phyloP scores from a whole-genome alignment of 2,888 invertebrate species.

The Meteorus colon region DNA sequence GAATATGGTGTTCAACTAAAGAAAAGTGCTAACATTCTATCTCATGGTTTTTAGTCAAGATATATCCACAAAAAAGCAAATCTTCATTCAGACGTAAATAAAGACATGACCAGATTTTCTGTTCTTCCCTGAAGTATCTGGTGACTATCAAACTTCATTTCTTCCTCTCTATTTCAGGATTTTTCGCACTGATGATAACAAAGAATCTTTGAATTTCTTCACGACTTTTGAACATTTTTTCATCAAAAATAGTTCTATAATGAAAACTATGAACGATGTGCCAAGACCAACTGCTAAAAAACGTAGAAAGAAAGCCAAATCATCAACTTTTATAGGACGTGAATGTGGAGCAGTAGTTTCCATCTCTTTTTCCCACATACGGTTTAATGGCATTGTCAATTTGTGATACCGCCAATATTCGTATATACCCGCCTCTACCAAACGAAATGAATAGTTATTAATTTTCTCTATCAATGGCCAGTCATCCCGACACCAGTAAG shows the following conservation, averaged over 20 bases:
- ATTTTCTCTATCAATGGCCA: conserved; percentile 23
- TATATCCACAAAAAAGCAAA: too few relatives aligned
- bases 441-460: background rate
- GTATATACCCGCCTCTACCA: background rate
- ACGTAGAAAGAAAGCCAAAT: background rate
- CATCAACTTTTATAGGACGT: conserved; percentile 8
- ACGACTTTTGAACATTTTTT: background rate
- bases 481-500: background rate
- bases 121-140: too few relatives aligned
- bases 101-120: too few relatives aligned
- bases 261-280: background rate
- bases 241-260: background rate
- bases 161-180: too few relatives aligned
- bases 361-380: background rate
- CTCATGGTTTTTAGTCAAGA: too few relatives aligned
- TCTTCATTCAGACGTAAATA: too few relatives aligned
- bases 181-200: too few relatives aligned
- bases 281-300: background rate
- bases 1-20: too few relatives aligned
- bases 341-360: background rate
- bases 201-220: background rate
- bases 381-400: background rate
- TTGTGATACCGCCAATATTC: background rate
- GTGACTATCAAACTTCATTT: too few relatives aligned
- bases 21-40: too few relatives aligned